Percentiles rank a stretch among this genome's conserved stretches.
phyloP scores from a whole-genome alignment of 2,888 invertebrate genomes.

The Drosophila cognata region DNA sequence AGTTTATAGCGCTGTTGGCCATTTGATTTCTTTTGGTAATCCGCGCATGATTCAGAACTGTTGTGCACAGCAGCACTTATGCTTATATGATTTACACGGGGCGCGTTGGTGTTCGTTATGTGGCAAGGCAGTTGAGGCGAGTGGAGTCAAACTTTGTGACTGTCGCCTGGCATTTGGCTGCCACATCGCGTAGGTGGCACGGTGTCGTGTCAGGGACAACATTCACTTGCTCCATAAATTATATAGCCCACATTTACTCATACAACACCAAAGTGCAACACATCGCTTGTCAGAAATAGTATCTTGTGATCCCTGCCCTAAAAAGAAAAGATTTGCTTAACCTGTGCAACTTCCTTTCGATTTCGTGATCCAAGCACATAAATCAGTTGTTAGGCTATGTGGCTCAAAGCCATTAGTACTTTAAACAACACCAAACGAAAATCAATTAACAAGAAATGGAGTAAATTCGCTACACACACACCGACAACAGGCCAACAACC shows the following conservation, averaged over 20 bases:
- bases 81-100: slow-evolving; percentile 56
- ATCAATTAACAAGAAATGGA: slow-evolving; percentile 66
- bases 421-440: slow-evolving; percentile 30
- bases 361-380: slow-evolving; percentile 28
- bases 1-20: slow-evolving; percentile 53
- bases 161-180: slow-evolving; percentile 54
- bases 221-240: slow-evolving; percentile 29
- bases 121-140: background rate
- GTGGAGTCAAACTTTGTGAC: slow-evolving; percentile 10
- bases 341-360: background rate
- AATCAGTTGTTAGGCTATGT: slow-evolving; percentile 10
- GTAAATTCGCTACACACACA: slow-evolving; percentile 46
- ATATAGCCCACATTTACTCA: slow-evolving; percentile 22
- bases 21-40: slow-evolving; percentile 52
- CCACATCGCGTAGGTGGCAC: slow-evolving; percentile 49
- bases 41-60: slow-evolving; percentile 68
- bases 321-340: background rate
- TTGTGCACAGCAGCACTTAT: slow-evolving; percentile 51
- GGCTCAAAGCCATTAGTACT: slow-evolving; percentile 40
- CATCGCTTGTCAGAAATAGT: background rate
- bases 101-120: slow-evolving; percentile 51
- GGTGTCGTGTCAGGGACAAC: slow-evolving; percentile 43
- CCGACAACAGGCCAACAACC: slow-evolving; percentile 48
- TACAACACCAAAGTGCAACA: slow-evolving; percentile 14
- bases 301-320: background rate